Base-by-base conservation (phyloP, 2,888 invertebrate genomes). In the Microdon myrmicae region DNA sequence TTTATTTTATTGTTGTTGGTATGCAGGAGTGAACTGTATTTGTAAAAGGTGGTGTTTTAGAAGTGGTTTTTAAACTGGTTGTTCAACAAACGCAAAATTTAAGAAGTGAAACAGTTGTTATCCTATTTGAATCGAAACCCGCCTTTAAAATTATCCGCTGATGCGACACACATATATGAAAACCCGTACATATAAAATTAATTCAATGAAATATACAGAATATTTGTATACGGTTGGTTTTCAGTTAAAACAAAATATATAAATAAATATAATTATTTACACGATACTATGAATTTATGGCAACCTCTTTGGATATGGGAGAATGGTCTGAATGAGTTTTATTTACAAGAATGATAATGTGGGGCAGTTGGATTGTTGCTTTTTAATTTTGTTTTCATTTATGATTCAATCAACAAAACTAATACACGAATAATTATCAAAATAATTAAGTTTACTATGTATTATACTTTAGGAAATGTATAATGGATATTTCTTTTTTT, bases 361-460 rank as follows among this genome's bases (percentile, higher is more conserved):
- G 23, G 47, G 20, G 44, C 32, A 39, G 19, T 35, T 43, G 49
- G 49, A 61, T 38, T 47, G n/a, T 37, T 22, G 23, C 14, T 29
- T 19, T 39, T 47, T 26, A 14, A 14, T 38, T 43, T 51, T 16
- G n/a, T 47, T 23, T 28, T 55, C 44, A 29, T 22, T 49, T 34
- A 56, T 61, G 56, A 56, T 55, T 45, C 34, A 45, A 64, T 64
- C 38, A 64, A 64, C 64, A 51, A 53, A 58, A 53, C 58, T 47
- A 64, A 56, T 61, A 61, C 28, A 55, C 56, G 56, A 45, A 51
- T 17, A 56, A 56, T 51, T 47, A 48, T 47, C 32, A 47, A 41
- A 31, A 49, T 34, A 45, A 54, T 44, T 49, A 39, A 53, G 34
- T 49, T 44, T 35, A 51, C 47, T 47, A 53, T 58, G 41, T 64